phyloP scores from a whole-genome alignment of 2,113 vertebrate species.

The Coracopsis vasa region DNA sequence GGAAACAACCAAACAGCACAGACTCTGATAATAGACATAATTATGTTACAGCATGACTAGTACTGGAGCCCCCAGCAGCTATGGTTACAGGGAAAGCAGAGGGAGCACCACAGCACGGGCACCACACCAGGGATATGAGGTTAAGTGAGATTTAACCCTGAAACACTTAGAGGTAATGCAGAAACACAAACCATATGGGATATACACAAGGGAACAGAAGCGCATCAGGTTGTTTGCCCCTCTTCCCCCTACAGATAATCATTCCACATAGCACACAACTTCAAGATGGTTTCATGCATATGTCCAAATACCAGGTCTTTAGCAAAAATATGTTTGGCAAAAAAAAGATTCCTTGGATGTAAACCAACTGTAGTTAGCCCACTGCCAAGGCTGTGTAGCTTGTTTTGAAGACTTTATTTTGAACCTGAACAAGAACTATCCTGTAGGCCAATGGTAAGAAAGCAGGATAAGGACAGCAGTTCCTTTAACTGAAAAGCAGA shows the following conservation, averaged over 20 bases:
- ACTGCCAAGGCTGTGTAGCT: background rate
- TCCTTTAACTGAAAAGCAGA: background rate
- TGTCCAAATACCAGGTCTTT: background rate
- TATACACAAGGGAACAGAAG: background rate
- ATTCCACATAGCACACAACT: background rate
- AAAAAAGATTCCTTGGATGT: background rate
- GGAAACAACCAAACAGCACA: background rate
- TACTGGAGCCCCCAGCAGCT: background rate
- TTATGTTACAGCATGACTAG: background rate
- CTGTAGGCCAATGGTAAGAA: background rate
- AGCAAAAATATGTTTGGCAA: background rate
- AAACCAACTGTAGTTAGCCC: background rate
- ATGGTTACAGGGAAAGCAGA: background rate
- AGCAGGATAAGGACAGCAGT: background rate
- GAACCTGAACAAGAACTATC: background rate
- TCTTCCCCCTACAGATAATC: background rate
- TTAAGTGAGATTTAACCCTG: background rate
- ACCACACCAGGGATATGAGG: background rate
- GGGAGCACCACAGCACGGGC: background rate
- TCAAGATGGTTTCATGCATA: background rate
- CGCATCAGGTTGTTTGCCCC: background rate
- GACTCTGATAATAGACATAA: background rate
- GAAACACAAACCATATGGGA: background rate
- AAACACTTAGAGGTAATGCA: background rate
- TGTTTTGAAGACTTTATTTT: background rate